Base-by-base conservation (phyloP, 2,888 invertebrate genomes). In the Dromius quadrimaculatus region DNA sequence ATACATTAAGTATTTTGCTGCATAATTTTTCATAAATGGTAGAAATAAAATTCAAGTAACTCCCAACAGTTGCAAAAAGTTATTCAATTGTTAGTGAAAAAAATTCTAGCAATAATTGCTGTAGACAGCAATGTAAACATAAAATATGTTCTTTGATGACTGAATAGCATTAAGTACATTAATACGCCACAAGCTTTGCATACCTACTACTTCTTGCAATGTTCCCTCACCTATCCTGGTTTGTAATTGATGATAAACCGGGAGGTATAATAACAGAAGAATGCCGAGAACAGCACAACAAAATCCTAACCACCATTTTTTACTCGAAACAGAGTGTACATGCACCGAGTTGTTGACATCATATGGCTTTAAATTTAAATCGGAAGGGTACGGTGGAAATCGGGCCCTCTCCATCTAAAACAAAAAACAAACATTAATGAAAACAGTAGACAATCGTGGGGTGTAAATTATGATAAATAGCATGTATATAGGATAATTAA, bases 201-300 rank as follows among this genome's bases (percentile, higher is more conserved):
- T 74, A 75, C 74, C 75, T 75, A 75, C 72, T 70, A 68, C 72
- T 71, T 71, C 74, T 45, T 73, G 74, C 72, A 73, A 73, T 71
- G 71, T 50, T 71, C 71, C 57, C 76, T 75, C 74, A 77, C 77
- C 77, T 76, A 76, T 76, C 73, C 74, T 74, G 54, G 71, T 64
- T 57, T 72, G 72, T 32, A 71, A 71, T 54, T 74, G 72, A 70
- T 73, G 71, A 66, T 74, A 74, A 62, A 71, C 73, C 38, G 73
- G 73, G 32, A 73, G 47, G 63, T 74, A 74, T 20, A 73, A 61
- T 45, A 74, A 66, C 69, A 73, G 61, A 36, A 73, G 70, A 38
- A 73, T 47, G 8, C 47, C 68, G 9, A 74, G 57, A 8, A 72
- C 65, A 8, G 73, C 71, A 23, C 71, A 66, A 59, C 72, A 73